Evolutionary conservation across 2,888 invertebrate genomes (phyloP).

Genomic region (Melieria picta): DNA sequence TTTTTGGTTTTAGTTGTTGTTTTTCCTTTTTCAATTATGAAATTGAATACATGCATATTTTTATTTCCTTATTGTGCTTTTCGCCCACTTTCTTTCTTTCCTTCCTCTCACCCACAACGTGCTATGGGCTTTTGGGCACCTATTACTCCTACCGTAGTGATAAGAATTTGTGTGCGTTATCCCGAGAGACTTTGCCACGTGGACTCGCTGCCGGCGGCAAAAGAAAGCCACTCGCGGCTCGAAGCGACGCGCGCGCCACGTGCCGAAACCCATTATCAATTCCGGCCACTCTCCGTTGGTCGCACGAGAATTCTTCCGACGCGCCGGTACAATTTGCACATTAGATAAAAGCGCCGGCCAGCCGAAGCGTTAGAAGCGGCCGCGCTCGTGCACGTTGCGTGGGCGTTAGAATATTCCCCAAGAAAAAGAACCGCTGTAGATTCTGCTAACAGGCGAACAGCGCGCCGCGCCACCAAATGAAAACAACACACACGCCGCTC

Average conservation of each 20-base stretch:
- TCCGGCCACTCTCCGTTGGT: constrained; percentile 1
- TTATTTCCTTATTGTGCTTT: neutral
- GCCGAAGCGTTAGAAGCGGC: neutral
- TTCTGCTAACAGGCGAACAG: constrained; percentile 57
- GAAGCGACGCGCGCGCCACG: neutral
- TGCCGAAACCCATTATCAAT: constrained; percentile 50
- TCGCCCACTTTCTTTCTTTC: neutral
- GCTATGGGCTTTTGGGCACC: constrained; percentile 58
- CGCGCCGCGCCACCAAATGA: constrained; percentile 13
- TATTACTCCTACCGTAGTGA: constrained; percentile 63
- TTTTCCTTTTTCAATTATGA: too few relatives aligned
- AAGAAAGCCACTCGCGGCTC: neutral
- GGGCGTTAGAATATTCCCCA: constrained; percentile 55
- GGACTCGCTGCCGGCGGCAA: constrained; percentile 30
- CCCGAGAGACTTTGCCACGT: constrained; percentile 37
- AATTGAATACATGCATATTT: too few relatives aligned
- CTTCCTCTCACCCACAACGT: constrained; percentile 48
- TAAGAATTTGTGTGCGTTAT: constrained; percentile 58
- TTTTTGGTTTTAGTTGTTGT: too few relatives aligned
- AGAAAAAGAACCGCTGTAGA: constrained; percentile 63
- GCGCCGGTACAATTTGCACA: neutral
- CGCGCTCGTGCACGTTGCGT: constrained; percentile 47
- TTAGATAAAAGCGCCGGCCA: neutral
- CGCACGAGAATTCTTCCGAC: neutral
- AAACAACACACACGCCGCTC: too few relatives aligned